Evolutionary conservation across 1,140 invertebrate species (phyloP).

Genomic region (Platorchestia sp.): DNA sequence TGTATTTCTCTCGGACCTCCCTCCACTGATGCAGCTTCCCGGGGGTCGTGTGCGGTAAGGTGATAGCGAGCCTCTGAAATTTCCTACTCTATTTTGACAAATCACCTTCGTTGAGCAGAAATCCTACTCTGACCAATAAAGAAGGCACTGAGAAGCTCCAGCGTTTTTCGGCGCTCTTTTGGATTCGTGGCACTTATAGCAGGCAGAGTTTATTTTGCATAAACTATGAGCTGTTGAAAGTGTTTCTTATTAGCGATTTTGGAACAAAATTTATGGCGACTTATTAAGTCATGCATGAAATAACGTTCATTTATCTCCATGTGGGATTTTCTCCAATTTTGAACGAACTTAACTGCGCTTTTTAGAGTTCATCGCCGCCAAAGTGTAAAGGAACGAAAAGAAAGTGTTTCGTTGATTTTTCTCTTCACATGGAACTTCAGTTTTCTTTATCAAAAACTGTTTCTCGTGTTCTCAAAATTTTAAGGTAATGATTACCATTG

Average conservation of each 20-base stretch:
- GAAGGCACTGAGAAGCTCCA: neutral
- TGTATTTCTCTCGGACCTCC: neutral
- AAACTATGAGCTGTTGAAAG: neutral
- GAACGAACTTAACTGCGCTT: neutral
- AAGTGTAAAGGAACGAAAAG: neutral
- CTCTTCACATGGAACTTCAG: neutral
- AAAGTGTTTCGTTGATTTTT: neutral
- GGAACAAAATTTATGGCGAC: neutral
- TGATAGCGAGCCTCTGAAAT: neutral
- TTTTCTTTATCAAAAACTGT: neutral
- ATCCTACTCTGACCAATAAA: conserved; percentile 1
- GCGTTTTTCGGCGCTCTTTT: neutral
- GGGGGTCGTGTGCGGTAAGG: neutral
- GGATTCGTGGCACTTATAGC: neutral
- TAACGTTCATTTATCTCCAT: neutral
- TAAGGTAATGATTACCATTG: neutral
- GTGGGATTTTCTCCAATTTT: neutral
- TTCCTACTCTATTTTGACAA: neutral
- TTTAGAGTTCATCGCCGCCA: neutral
- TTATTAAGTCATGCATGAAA: neutral
- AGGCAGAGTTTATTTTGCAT: neutral
- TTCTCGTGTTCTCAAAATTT: neutral
- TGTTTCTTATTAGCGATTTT: neutral
- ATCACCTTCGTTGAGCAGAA: neutral
- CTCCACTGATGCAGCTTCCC: neutral